These are phyloP conservation scores for Prionailurus viverrinus DNA, from an alignment of 2,113 vertebrate genomes.

Conservation along the genomic window DNA sequence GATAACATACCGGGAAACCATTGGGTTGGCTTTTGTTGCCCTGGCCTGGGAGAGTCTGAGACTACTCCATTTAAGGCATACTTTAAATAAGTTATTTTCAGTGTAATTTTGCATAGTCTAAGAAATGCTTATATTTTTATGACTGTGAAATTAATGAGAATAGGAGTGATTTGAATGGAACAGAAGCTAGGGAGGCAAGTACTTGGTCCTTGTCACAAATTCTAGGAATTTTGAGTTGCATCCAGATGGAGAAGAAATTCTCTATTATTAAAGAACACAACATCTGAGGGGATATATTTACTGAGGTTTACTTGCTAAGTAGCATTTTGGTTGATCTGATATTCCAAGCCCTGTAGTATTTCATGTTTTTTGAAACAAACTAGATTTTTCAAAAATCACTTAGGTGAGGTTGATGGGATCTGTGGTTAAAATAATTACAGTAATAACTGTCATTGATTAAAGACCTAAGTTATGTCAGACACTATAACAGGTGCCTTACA, in stretches of 20 bases:
- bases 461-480: not conserved
- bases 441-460: not conserved
- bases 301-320: not conserved
- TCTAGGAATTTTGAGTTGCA: not conserved
- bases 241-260: not conserved
- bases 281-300: not conserved
- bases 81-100: not conserved
- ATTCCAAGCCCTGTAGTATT: not conserved
- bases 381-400: not conserved
- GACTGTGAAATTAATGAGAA: not conserved
- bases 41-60: not conserved
- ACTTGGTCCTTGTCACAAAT: not conserved
- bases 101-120: not conserved
- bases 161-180: not conserved
- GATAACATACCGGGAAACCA: not conserved
- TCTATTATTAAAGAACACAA: not conserved
- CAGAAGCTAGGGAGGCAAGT: not conserved
- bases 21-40: not conserved
- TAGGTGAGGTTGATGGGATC: not conserved
- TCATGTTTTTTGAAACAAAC: not conserved
- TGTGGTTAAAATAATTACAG: not conserved
- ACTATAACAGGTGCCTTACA: not conserved
- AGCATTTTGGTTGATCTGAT: not conserved
- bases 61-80: not conserved
- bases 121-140: not conserved